Percentiles rank a stretch among this genome's conserved stretches.
These are phyloP conservation scores for Hycleus cichorii DNA, from an alignment of 1,140 invertebrate species.

Conservation along the genomic window DNA sequence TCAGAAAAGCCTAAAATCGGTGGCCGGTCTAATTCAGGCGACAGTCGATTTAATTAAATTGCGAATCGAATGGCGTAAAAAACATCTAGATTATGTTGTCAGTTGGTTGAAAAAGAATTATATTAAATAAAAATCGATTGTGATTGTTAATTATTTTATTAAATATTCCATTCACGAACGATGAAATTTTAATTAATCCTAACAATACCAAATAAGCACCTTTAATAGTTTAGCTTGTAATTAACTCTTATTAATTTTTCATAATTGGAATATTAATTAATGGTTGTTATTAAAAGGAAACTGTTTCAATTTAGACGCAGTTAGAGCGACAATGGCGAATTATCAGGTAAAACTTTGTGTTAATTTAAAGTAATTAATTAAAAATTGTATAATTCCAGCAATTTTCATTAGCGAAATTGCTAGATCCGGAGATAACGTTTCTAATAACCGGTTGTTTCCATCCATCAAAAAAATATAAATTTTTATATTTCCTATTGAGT, in stretches of 20 bases:
- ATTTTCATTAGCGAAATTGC: background rate
- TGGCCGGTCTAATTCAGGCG: conserved; percentile 29
- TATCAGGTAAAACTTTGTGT: too few relatives aligned
- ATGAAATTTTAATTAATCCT: background rate
- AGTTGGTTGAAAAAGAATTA: conserved; percentile 28
- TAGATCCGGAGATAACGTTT: background rate
- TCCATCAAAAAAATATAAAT: background rate
- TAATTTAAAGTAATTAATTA: too few relatives aligned
- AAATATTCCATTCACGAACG: background rate
- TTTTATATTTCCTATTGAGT: background rate
- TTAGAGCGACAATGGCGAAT: too few relatives aligned
- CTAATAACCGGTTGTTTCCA: conserved; percentile 1
- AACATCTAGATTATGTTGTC: conserved; percentile 29
- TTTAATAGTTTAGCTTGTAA: background rate
- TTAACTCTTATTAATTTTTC: background rate
- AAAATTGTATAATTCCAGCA: background rate
- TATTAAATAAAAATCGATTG: background rate
- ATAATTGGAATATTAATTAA: too few relatives aligned
- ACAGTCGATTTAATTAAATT: conserved; percentile 34
- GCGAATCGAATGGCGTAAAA: conserved; percentile 31
- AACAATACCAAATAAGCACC: background rate
- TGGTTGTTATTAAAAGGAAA: too few relatives aligned
- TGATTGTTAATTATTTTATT: background rate
- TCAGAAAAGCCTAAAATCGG: conserved; percentile 28
- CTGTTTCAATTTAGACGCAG: too few relatives aligned